These are phyloP conservation scores for Drosophila kanapiae DNA, from an alignment of 1,140 invertebrate species.

Conservation along the genomic window DNA sequence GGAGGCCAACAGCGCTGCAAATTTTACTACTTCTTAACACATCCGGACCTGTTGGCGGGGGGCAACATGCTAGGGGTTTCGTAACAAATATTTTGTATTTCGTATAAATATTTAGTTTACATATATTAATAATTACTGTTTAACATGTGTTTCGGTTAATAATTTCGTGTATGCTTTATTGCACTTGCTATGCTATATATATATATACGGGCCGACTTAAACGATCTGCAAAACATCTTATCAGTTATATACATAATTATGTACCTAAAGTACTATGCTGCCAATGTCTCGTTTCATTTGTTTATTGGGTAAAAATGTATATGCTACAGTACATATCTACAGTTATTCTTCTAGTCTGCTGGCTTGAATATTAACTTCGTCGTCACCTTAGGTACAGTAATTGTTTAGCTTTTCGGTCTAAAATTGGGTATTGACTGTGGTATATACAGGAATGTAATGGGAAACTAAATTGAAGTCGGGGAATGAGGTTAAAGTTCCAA, in stretches of 20 bases:
- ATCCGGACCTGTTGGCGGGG: constrained; percentile 42
- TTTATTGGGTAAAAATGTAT: constrained; percentile 59
- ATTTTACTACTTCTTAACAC: constrained; percentile 60
- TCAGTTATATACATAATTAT: constrained; percentile 58
- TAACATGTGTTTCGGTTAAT: constrained; percentile 79
- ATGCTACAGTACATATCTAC: constrained; percentile 81
- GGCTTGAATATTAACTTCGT: constrained; percentile 57
- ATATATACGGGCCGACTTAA: constrained; percentile 54
- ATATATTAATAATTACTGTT: constrained; percentile 62
- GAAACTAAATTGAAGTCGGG: constrained; percentile 30
- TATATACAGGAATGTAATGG: constrained; percentile 71
- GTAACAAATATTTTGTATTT: constrained; percentile 64
- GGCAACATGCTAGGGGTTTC: constrained; percentile 63
- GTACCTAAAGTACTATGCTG: constrained; percentile 49
- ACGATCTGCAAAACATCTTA: constrained; percentile 52
- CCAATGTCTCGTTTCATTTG: constrained; percentile 33
- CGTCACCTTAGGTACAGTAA: constrained; percentile 74
- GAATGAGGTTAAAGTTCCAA: constrained; percentile 48
- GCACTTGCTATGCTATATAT: constrained; percentile 68
- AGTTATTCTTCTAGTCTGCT: constrained; percentile 62
- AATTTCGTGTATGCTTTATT: constrained; percentile 69
- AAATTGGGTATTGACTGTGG: constrained; percentile 43
- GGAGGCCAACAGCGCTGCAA: constrained; percentile 26
- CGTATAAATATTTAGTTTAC: constrained; percentile 59
- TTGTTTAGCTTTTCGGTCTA: constrained; percentile 65